Evolutionary conservation across 2,797 vertebrate species (phyloP).

Genomic region (Ambastaia sidthimunki): DNA sequence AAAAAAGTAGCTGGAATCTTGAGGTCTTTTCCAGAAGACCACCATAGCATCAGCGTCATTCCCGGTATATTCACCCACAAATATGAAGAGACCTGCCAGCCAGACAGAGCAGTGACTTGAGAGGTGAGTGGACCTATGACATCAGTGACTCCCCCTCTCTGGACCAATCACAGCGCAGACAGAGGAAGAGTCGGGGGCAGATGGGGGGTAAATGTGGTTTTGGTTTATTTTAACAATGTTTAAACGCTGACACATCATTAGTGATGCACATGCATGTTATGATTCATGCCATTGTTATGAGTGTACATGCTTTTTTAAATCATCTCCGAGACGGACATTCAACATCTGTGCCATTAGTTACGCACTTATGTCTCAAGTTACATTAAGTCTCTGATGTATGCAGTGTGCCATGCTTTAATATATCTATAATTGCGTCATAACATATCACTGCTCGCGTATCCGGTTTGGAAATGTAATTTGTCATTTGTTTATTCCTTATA

Average conservation of each 20-base stretch:
- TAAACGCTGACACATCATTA: conserved; percentile 53
- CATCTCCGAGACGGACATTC: conserved; percentile 35
- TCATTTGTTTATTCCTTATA: conserved; percentile 37
- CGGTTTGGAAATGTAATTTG: conserved; percentile 38
- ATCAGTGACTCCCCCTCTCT: conserved; percentile 50
- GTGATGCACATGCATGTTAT: conserved; percentile 48
- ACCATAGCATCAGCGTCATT: conserved; percentile 69
- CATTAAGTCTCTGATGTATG: conserved; percentile 16
- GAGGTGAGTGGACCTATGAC: conserved; percentile 61
- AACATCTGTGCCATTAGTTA: conserved; percentile 46
- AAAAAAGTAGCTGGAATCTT: conserved; percentile 47
- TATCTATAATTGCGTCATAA: conserved; percentile 20
- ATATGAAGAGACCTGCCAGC: conserved; percentile 42
- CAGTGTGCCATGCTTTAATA: conserved; percentile 6
- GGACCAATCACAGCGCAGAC: conserved; percentile 48
- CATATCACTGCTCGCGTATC: conserved; percentile 21
- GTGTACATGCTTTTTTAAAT: conserved; percentile 23
- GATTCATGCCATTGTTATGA: conserved; percentile 47
- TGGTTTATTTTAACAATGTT: conserved; percentile 61
- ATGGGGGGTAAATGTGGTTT: conserved; percentile 51
- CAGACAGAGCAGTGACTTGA: conserved; percentile 44
- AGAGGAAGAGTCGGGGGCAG: conserved; percentile 26
- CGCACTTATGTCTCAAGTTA: conserved; percentile 9
- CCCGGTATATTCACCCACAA: conserved; percentile 56
- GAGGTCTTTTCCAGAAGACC: conserved; percentile 69